Evolutionary conservation across 2,888 invertebrate genomes (phyloP).

Genomic region (Gasteruption jaculator): DNA sequence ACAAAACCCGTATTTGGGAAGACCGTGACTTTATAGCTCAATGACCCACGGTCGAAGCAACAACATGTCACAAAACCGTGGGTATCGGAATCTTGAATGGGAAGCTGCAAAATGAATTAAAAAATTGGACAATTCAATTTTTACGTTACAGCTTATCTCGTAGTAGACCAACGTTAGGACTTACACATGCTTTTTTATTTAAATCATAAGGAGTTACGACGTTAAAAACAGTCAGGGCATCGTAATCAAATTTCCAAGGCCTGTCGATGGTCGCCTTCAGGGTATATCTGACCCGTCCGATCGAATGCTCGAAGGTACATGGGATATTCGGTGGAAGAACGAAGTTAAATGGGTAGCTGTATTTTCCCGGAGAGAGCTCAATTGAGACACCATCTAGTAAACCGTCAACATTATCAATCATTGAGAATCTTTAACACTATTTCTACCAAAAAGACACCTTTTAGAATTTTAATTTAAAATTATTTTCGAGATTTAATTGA

Average conservation of each 20-base stretch:
- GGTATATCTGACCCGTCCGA: constrained; percentile 72
- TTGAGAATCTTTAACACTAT: too few relatives aligned
- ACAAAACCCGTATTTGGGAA: constrained; percentile 44
- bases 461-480: too few relatives aligned
- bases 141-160: too few relatives aligned
- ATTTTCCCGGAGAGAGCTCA: constrained; percentile 61
- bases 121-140: too few relatives aligned
- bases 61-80: too few relatives aligned
- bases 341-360: constrained; percentile 73
- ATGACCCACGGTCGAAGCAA: not conserved
- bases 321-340: constrained; percentile 69
- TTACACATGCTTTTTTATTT: constrained; percentile 64
- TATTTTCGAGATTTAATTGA: too few relatives aligned
- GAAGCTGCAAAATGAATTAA: too few relatives aligned
- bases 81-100: too few relatives aligned
- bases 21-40: too few relatives aligned
- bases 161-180: too few relatives aligned
- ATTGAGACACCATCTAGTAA: not conserved
- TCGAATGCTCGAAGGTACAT: constrained; percentile 65
- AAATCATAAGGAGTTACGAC: constrained; percentile 75
- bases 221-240: constrained; percentile 71
- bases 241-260: constrained; percentile 78
- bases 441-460: too few relatives aligned
- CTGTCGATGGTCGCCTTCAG: constrained; percentile 72
- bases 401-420: too few relatives aligned